phyloP scores from a whole-genome alignment of 2,888 invertebrate species.

The Hipparchia semele region DNA sequence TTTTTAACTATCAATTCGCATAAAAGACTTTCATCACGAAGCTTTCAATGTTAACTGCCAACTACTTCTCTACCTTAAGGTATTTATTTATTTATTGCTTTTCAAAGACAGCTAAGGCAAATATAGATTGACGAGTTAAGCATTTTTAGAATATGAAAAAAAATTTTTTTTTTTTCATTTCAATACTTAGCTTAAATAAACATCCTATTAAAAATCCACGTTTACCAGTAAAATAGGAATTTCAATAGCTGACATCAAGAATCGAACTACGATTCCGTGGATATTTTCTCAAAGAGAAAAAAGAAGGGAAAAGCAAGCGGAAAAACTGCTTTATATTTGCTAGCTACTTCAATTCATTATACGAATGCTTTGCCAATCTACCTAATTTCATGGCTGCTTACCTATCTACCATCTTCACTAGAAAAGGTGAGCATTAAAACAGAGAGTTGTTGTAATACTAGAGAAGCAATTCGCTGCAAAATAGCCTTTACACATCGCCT shows the following conservation, averaged over 20 bases:
- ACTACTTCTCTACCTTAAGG: no score
- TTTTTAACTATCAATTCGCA: no score
- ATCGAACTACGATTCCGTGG: not conserved
- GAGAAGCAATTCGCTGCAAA: not conserved
- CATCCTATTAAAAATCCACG: not conserved
- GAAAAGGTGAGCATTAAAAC: conserved; percentile 50
- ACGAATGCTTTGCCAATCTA: conserved; percentile 32
- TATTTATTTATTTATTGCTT: no score
- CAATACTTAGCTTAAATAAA: no score
- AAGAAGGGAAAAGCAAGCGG: conserved; percentile 8
- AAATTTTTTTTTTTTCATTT: no score
- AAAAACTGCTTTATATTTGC: conserved; percentile 29
- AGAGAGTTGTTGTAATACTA: not conserved
- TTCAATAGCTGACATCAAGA: not conserved
- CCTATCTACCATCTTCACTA: conserved; percentile 34
- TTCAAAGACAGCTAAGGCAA: no score
- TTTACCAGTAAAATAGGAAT: not conserved
- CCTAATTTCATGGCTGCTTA: conserved; percentile 45
- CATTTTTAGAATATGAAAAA: no score
- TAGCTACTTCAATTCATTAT: conserved; percentile 35
- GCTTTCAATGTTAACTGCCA: no score
- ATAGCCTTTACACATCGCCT: not conserved
- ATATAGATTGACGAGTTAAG: no score
- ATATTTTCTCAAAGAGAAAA: conserved; percentile 1
- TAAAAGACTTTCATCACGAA: no score